Conservation (phyloP, 2,888 invertebrate genomes). For the Marronus borbonicus region DNA sequence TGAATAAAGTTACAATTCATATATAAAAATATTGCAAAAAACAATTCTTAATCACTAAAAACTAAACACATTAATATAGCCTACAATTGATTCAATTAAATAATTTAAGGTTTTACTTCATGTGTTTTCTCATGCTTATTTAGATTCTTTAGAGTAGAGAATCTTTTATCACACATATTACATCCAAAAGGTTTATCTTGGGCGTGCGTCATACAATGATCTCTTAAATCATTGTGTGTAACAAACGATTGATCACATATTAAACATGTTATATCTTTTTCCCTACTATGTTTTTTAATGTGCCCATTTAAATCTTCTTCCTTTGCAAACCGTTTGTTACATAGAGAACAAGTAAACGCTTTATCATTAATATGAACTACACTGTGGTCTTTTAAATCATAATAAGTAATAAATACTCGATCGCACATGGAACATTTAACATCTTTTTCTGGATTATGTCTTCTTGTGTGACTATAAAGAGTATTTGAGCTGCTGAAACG, state of each 20-base stretch:
- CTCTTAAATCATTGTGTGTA: conserved; percentile 62
- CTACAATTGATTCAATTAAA: too few species aligned
- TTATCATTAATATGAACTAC: conserved; percentile 1
- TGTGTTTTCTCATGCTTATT: conserved; percentile 62
- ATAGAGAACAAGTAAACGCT: conserved; percentile 18
- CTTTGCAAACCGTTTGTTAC: conserved; percentile 66
- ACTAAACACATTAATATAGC: too few species aligned
- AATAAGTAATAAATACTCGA: conserved; percentile 57
- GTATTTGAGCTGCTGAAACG: background rate
- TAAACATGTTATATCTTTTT: conserved; percentile 60
- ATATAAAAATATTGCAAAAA: too few species aligned
- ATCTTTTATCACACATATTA: conserved; percentile 62
- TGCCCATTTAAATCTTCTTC: conserved; percentile 69
- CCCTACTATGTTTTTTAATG: conserved; percentile 68
- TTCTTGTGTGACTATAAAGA: background rate
- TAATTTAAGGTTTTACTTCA: background rate
- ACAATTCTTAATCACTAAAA: too few species aligned
- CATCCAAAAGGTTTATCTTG: conserved; percentile 62
- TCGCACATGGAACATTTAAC: conserved; percentile 22
- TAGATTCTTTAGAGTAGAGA: conserved; percentile 61
- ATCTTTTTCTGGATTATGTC: conserved; percentile 19
- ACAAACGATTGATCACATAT: conserved; percentile 64
- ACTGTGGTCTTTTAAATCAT: conserved; percentile 53
- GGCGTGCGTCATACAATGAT: conserved; percentile 61
- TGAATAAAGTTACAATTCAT: too few species aligned